Evolutionary conservation across 1,140 invertebrate species (phyloP).

Genomic region (Cylas formicarius): DNA sequence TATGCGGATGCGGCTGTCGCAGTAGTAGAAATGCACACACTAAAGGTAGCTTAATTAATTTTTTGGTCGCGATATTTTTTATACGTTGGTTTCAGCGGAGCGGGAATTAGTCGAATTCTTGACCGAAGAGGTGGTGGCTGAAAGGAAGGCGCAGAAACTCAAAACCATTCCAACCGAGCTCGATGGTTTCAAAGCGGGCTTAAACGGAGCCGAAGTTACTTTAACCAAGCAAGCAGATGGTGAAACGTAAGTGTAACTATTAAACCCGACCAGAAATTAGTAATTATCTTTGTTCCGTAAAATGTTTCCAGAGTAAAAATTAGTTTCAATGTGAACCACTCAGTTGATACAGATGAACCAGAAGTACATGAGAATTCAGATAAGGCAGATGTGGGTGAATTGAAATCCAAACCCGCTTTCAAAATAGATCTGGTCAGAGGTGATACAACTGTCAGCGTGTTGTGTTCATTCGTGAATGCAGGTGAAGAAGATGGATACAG

Average conservation of each 20-base stretch:
- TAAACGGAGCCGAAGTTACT: slow-evolving; percentile 70
- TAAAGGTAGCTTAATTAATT: slow-evolving; percentile 51
- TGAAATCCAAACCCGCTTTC: slow-evolving; percentile 83
- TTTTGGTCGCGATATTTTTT: slow-evolving; percentile 1
- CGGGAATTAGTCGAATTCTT: slow-evolving; percentile 80
- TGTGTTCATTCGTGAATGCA: slow-evolving; percentile 67
- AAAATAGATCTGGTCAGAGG: slow-evolving; percentile 71
- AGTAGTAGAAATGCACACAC: slow-evolving; percentile 51
- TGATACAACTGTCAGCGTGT: slow-evolving; percentile 70
- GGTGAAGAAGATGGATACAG: slow-evolving; percentile 65
- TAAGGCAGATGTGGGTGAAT: slow-evolving; percentile 67
- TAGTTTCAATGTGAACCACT: slow-evolving; percentile 83
- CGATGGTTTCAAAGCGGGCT: slow-evolving; percentile 68
- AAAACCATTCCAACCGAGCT: slow-evolving; percentile 68
- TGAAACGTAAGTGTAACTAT: slow-evolving; percentile 60
- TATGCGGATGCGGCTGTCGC: slow-evolving; percentile 57
- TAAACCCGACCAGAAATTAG: neutral
- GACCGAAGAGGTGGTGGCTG: slow-evolving; percentile 80
- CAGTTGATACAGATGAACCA: slow-evolving; percentile 71
- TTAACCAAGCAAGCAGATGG: slow-evolving; percentile 63
- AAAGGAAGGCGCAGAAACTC: slow-evolving; percentile 71
- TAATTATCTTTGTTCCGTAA: slow-evolving; percentile 16
- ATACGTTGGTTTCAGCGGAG: slow-evolving; percentile 55
- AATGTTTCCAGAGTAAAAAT: slow-evolving; percentile 57
- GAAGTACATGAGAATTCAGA: slow-evolving; percentile 56